phyloP scores from a whole-genome alignment of 2,113 vertebrate species.

The Notechis scutatus region DNA sequence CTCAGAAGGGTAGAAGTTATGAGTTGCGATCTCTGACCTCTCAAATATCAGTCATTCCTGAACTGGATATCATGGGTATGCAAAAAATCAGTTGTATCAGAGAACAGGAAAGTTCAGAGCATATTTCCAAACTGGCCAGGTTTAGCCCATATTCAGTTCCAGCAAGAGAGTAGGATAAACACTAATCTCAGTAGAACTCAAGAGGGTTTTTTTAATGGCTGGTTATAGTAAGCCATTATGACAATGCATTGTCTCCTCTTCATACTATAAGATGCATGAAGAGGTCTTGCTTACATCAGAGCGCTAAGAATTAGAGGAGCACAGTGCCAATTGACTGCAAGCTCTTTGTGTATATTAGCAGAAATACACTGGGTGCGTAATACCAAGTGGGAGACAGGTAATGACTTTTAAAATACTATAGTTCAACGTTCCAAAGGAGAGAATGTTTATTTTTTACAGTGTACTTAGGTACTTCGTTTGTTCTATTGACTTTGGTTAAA shows the following conservation, averaged over 20 bases:
- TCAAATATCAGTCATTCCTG: background rate
- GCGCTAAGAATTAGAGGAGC: background rate
- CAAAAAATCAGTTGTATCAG: background rate
- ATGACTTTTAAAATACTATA: background rate
- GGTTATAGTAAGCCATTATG: background rate
- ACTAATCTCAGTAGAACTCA: background rate
- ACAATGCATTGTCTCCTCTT: background rate
- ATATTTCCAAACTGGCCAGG: background rate
- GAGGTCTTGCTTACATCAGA: background rate
- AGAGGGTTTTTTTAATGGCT: background rate
- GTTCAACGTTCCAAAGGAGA: background rate
- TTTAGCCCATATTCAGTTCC: background rate
- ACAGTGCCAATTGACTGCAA: background rate
- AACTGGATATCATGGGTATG: background rate
- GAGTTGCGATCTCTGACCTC: background rate
- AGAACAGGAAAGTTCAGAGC: too few species aligned
- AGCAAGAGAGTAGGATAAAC: background rate
- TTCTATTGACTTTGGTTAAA: background rate
- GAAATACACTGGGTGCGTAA: background rate
- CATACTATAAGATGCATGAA: too few species aligned
- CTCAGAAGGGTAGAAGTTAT: background rate
- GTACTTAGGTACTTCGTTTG: background rate
- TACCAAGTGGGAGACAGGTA: background rate
- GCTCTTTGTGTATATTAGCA: background rate
- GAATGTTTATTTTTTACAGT: background rate